Percentiles rank a stretch among this genome's conserved stretches.
phyloP scores from a whole-genome alignment of 2,113 vertebrate genomes.

The Egretta garzetta region DNA sequence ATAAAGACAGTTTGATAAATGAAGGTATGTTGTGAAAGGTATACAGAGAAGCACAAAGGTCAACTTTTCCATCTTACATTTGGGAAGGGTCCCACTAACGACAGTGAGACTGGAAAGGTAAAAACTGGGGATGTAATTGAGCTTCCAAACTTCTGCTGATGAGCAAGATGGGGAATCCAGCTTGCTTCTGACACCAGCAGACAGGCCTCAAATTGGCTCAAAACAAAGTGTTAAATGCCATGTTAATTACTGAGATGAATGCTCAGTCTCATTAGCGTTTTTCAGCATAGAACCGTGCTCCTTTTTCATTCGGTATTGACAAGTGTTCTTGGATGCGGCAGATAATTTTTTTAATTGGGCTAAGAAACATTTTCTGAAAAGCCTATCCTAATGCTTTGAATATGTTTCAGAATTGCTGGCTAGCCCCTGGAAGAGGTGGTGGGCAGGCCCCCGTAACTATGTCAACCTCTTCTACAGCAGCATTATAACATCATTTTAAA shows the following conservation, averaged over 20 bases:
- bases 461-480: neutral
- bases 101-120: neutral
- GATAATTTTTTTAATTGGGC: slow-evolving; percentile 38
- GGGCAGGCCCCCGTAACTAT: neutral
- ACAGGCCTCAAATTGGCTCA: neutral
- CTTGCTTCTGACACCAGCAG: neutral
- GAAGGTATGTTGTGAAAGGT: neutral
- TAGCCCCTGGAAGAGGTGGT: neutral
- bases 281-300: neutral
- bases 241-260: neutral
- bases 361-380: neutral
- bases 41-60: neutral
- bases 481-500: neutral
- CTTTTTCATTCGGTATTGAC: neutral
- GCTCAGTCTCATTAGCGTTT: neutral
- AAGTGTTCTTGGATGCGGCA: neutral
- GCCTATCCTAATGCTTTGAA: neutral
- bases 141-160: neutral
- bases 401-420: neutral
- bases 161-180: neutral
- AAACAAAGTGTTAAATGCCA: neutral
- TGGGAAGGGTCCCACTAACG: neutral
- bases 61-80: neutral
- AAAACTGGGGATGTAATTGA: neutral
- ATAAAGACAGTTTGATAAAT: no score